Conservation (phyloP, 2,888 invertebrate genomes). For the Coleophora flavipennella region DNA sequence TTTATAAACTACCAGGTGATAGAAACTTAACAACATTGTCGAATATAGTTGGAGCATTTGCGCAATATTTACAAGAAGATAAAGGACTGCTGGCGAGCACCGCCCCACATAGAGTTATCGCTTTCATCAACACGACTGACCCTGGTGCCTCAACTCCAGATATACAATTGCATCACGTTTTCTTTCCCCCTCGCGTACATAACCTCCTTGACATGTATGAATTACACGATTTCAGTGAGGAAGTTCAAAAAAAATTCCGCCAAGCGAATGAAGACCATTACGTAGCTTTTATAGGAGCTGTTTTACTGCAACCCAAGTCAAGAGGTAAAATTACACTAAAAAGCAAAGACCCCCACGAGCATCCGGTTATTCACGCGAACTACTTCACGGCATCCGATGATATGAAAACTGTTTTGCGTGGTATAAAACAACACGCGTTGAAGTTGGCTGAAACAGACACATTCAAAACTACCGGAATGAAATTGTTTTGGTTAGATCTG, state of each 20-base stretch:
- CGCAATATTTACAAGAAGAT: slow-evolving; percentile 56
- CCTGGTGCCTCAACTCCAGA: slow-evolving; percentile 35
- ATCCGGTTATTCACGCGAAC: slow-evolving; percentile 76
- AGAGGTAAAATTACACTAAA: slow-evolving; percentile 77
- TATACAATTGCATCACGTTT: slow-evolving; percentile 37
- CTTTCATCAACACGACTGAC: slow-evolving; percentile 42
- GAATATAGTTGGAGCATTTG: slow-evolving; percentile 34
- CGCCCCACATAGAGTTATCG: slow-evolving; percentile 41
- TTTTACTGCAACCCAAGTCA: slow-evolving; percentile 78
- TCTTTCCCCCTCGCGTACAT: slow-evolving; percentile 29
- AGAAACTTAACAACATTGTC: slow-evolving; percentile 26
- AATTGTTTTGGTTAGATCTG: slow-evolving; percentile 38
- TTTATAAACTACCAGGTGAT: slow-evolving; percentile 33
- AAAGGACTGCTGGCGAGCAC: slow-evolving; percentile 59
- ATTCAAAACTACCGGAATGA: slow-evolving; percentile 31
- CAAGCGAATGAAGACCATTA: slow-evolving; percentile 32
- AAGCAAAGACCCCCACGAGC: slow-evolving; percentile 75
- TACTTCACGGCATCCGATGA: slow-evolving; percentile 74
- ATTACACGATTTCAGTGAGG: slow-evolving; percentile 31
- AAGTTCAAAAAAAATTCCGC: slow-evolving; percentile 27
- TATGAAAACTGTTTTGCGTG: slow-evolving; percentile 34
- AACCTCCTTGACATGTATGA: slow-evolving; percentile 32
- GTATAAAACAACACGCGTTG: slow-evolving; percentile 28
- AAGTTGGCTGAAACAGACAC: slow-evolving; percentile 33
- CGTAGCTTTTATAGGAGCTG: slow-evolving; percentile 60